Evolutionary conservation across 1,140 invertebrate genomes (phyloP), one percentile per base, ranked within the genome.

Genomic region (Cheumatopsyche charites): DNA sequence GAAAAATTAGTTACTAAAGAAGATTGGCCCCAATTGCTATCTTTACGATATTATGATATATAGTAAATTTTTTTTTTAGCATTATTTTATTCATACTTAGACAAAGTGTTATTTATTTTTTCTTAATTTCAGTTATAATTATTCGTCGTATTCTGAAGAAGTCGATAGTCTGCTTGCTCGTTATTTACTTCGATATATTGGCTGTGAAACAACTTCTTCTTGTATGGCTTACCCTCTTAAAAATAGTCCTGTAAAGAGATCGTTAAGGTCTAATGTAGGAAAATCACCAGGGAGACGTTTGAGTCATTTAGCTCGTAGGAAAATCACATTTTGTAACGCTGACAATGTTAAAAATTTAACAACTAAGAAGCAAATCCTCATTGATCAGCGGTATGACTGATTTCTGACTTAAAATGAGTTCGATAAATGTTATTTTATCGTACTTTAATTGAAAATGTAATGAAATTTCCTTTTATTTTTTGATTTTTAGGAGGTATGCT

Each of bases 251-350:
- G 13, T 17, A 4, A 68, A 68, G 55, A 49, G 19, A 41, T 29
- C 23, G 29, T 36, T 68, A 23, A 45, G 66, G 25, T 68, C 66
- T 15, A 68, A 52, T 36, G 21, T 84, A 83, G 70, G 84, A 83
- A 88, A 88, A 76, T 91, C 89, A 42, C 90, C 90, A 0, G 89
- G 89, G 0, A 86, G 88, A 66, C 80, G 89, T 42, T 78, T 91
- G 41, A 90, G 87, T 62, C 89, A 91, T 77, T 81, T 91, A 69
- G 88, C 89, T 0, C 85, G 85, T 43, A 80, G 90, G 17, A 80
- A 88, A 45, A 86, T 87, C 73, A 88, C 88, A 2, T 91, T 91
- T 78, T 90, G 87, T 29, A 90, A 85, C 68, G 83, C 84, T 0
- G 84, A 82, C 26, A 82, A 79, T 9, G 79, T 84, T 26, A 77